A percentile compares a stretch with the other conserved stretches of the same genome.
These are phyloP conservation scores for Burhinus oedicnemus DNA, from an alignment of 2,113 vertebrate genomes.

Conservation along the genomic window DNA sequence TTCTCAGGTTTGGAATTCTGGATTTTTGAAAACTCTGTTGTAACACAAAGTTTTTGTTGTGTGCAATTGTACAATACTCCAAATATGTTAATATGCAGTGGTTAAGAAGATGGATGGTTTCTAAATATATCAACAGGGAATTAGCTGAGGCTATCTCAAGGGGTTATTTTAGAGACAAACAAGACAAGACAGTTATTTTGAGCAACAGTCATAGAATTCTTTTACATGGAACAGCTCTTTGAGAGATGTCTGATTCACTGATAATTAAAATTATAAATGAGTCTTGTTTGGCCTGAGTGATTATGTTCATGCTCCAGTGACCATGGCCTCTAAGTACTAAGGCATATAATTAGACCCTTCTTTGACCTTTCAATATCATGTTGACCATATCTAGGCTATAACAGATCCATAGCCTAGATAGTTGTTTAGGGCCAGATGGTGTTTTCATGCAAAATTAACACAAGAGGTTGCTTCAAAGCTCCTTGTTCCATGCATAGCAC, in stretches of 20 bases:
- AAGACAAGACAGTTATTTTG: slow-evolving; percentile 75
- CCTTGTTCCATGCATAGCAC: slow-evolving; percentile 40
- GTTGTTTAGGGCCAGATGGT: slow-evolving; percentile 74
- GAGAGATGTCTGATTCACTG: slow-evolving; percentile 75
- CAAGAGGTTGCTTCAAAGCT: slow-evolving; percentile 55
- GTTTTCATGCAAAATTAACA: slow-evolving; percentile 75
- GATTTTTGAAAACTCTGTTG: background rate
- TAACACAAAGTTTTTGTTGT: background rate
- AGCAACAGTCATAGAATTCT: slow-evolving; percentile 73
- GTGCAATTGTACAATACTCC: background rate
- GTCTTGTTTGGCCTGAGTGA: slow-evolving; percentile 78
- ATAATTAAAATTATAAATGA: slow-evolving; percentile 82
- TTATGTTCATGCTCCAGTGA: slow-evolving; percentile 71
- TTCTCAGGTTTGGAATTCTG: background rate
- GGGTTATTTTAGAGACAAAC: slow-evolving; percentile 69
- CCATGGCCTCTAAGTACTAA: slow-evolving; percentile 71
- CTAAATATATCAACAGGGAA: slow-evolving; percentile 69
- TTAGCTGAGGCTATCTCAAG: slow-evolving; percentile 56
- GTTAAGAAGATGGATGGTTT: slow-evolving; percentile 44
- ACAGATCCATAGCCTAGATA: slow-evolving; percentile 69
- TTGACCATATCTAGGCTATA: slow-evolving; percentile 72
- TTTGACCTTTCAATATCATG: slow-evolving; percentile 77
- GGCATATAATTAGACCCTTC: slow-evolving; percentile 76
- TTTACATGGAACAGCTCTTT: slow-evolving; percentile 64
- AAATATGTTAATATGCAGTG: background rate